Percentiles rank a stretch among this genome's conserved stretches.
Conservation (phyloP, 2,888 invertebrate genomes). For the Eristalis pertinax region DNA sequence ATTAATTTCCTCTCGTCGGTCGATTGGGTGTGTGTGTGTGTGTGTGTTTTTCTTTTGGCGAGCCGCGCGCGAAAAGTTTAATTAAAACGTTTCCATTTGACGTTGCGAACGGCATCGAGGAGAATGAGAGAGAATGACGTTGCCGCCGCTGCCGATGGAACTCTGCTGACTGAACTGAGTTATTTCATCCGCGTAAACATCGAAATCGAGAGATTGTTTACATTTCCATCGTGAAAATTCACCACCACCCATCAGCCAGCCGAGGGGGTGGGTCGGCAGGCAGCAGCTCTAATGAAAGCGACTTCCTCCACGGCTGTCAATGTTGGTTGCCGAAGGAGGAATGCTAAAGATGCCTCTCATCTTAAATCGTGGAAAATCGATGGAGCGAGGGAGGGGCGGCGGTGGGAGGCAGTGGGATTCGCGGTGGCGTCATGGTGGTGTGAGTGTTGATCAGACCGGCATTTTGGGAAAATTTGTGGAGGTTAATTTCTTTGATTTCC, state of each 20-base stretch:
- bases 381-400: neutral
- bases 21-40: no score
- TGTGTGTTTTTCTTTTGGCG: constrained; percentile 58
- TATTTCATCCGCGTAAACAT: constrained; percentile 66
- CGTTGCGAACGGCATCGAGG: neutral
- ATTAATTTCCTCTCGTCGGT: constrained; percentile 53
- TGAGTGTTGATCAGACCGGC: neutral
- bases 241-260: neutral
- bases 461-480: neutral
- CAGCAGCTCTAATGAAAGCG: constrained; percentile 43
- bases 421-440: neutral
- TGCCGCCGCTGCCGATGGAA: neutral
- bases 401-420: neutral
- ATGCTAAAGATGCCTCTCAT: neutral
- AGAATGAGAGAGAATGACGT: neutral
- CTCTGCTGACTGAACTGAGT: constrained; percentile 45
- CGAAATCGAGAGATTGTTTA: constrained; percentile 66
- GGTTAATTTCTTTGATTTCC: constrained; percentile 38
- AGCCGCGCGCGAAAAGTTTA: constrained; percentile 63
- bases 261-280: neutral
- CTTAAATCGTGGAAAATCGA: neutral
- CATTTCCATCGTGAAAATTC: constrained; percentile 51
- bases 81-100: constrained; percentile 60
- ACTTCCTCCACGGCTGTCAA: constrained; percentile 61
- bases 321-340: constrained; percentile 20